Percentiles rank a stretch among this genome's conserved stretches.
phyloP scores from a whole-genome alignment of 1,140 invertebrate genomes.

The Watersipora subatra region DNA sequence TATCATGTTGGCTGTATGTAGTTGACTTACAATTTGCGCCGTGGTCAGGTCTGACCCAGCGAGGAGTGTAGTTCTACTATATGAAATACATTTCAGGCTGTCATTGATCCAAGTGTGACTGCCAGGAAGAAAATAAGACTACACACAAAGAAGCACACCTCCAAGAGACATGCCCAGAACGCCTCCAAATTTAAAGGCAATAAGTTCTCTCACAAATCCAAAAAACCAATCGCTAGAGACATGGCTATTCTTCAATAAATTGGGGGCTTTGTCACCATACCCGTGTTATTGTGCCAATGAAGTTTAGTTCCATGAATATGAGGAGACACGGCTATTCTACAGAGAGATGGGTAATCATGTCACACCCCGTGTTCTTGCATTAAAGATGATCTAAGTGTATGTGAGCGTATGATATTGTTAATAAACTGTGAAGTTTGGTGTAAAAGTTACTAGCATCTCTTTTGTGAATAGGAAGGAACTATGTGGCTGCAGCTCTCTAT shows the following conservation, averaged over 20 bases:
- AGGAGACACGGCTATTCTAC: too few species aligned
- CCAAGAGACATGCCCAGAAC: slow-evolving; percentile 60
- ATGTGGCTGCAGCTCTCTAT: too few species aligned
- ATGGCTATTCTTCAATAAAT: not conserved
- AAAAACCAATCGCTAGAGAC: not conserved
- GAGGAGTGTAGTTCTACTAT: slow-evolving; percentile 2
- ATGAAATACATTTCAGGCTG: slow-evolving; percentile 41
- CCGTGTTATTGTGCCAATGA: too few species aligned
- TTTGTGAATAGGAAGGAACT: too few species aligned
- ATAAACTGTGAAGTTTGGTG: too few species aligned
- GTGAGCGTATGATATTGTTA: too few species aligned
- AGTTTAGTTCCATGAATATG: too few species aligned
- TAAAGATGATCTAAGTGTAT: too few species aligned
- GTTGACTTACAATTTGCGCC: not conserved
- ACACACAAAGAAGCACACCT: slow-evolving; percentile 50
- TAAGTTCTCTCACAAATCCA: not conserved
- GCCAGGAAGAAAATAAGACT: slow-evolving; percentile 59
- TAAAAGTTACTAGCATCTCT: too few species aligned
- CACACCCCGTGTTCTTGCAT: too few species aligned
- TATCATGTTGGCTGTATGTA: not conserved
- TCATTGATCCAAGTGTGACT: slow-evolving; percentile 59
- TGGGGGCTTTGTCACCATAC: too few species aligned
- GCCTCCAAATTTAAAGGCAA: not conserved
- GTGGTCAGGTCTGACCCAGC: not conserved
- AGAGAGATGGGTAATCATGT: too few species aligned